Evolutionary conservation across 2,113 vertebrate genomes (phyloP).

Genomic region (Diadophis punctatus): DNA sequence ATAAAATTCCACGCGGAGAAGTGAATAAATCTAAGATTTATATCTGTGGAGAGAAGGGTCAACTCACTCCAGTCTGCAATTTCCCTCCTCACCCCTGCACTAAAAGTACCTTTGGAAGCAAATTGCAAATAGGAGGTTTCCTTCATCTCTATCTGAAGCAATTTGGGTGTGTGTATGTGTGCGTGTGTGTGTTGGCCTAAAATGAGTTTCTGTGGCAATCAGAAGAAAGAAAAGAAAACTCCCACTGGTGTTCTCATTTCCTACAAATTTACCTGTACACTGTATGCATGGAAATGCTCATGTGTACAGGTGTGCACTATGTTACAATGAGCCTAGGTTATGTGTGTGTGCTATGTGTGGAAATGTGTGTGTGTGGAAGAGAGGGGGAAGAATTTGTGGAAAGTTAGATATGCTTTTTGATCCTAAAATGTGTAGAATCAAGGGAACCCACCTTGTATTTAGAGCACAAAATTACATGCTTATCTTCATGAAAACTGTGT

Average conservation of each 20-base stretch:
- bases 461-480: not conserved
- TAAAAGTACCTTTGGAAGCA: not conserved
- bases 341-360: not conserved
- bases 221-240: not conserved
- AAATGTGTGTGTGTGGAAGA: not conserved
- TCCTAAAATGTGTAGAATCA: not conserved
- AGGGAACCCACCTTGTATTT: not conserved
- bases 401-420: not conserved
- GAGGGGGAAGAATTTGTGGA: not conserved
- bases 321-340: not conserved
- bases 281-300: not conserved
- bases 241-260: not conserved
- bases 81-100: not conserved
- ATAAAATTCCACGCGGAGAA: not conserved
- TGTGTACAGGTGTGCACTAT: not conserved
- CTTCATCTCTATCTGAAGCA: not conserved
- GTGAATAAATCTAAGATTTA: not conserved
- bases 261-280: not conserved
- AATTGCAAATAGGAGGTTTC: not conserved
- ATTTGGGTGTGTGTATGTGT: not conserved
- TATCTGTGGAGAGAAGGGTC: not conserved
- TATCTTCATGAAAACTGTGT: not conserved
- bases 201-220: not conserved
- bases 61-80: not conserved
- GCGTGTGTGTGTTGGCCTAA: not conserved